A percentile compares a stretch with the other conserved stretches of the same genome.
phyloP scores from a whole-genome alignment of 2,113 vertebrate species.

The Rynchops niger region DNA sequence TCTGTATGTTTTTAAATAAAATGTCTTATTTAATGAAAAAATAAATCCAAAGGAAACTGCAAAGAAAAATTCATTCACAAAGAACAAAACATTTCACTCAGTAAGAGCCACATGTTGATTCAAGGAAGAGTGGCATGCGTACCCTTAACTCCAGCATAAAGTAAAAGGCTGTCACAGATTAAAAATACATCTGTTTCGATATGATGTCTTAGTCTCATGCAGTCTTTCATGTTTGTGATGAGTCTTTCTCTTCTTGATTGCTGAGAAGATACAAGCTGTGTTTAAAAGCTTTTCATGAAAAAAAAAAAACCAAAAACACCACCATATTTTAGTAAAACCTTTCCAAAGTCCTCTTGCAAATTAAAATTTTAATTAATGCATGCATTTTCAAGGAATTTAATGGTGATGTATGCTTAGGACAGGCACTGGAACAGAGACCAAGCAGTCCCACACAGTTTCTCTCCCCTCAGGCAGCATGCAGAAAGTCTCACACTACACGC shows the following conservation, averaged over 20 bases:
- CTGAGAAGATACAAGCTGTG: neutral
- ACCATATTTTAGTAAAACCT: neutral
- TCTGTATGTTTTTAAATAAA: neutral
- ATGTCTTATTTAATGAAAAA: neutral
- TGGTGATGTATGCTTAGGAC: neutral
- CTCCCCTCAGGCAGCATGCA: neutral
- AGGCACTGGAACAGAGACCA: neutral
- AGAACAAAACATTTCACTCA: neutral
- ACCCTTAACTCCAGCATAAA: neutral
- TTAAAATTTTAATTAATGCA: neutral
- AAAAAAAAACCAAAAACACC: no score
- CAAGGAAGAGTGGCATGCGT: neutral
- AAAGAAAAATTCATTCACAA: neutral
- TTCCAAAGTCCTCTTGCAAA: neutral
- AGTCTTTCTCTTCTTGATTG: neutral
- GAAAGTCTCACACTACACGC: neutral
- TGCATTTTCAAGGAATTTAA: neutral
- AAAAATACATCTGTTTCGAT: neutral
- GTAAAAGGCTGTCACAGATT: neutral
- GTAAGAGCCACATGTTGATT: neutral
- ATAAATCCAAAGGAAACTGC: neutral
- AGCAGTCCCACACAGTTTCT: neutral
- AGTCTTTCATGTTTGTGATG: neutral
- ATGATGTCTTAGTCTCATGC: neutral
- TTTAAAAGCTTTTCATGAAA: neutral